Conservation (phyloP, 2,888 invertebrate species). For the Dynastes hyllus region DNA sequence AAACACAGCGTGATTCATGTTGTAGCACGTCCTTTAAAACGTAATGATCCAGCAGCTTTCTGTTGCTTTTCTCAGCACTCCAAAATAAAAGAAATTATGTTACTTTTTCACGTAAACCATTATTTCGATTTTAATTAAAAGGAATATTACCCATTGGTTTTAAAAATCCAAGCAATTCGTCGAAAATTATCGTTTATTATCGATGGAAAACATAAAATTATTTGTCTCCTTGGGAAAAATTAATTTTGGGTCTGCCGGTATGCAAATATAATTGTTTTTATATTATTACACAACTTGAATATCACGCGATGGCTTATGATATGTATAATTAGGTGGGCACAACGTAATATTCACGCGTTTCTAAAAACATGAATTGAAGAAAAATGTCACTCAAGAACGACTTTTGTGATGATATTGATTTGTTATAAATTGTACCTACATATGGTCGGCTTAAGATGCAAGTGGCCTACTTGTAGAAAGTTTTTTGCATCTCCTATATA, state of each 20-base stretch:
- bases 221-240: constrained; percentile 16
- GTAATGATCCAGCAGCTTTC: too few relatives aligned
- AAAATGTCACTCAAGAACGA: too few relatives aligned
- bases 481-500: too few relatives aligned
- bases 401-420: too few relatives aligned
- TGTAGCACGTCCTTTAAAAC: too few relatives aligned
- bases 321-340: background rate
- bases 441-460: too few relatives aligned
- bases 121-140: background rate
- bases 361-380: background rate
- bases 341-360: background rate
- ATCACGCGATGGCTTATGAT: constrained; percentile 13
- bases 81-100: too few relatives aligned
- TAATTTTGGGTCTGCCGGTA: constrained; percentile 5
- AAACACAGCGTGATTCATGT: too few relatives aligned
- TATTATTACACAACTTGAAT: constrained; percentile 28
- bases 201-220: constrained; percentile 8
- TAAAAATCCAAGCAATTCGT: constrained; percentile 5
- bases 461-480: too few relatives aligned
- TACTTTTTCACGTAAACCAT: too few relatives aligned
- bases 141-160: background rate
- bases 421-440: too few relatives aligned
- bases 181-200: constrained; percentile 6
- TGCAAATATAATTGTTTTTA: constrained; percentile 19
- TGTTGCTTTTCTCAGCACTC: too few relatives aligned